A percentile compares a stretch with the other conserved stretches of the same genome.
These are phyloP conservation scores for Microctonus aethiopoides DNA, from an alignment of 2,888 invertebrate species.

Conservation along the genomic window DNA sequence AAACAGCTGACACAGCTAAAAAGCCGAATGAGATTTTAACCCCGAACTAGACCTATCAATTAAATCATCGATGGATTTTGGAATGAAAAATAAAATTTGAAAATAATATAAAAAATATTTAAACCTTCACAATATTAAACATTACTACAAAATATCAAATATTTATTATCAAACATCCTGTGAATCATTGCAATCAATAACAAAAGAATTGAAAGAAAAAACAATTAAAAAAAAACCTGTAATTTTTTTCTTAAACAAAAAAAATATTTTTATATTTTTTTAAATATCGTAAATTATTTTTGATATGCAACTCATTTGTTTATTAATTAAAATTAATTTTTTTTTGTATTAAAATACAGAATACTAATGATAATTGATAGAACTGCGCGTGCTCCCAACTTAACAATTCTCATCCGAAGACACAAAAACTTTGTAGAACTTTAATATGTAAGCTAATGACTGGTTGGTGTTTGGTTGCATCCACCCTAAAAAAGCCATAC, in stretches of 20 bases:
- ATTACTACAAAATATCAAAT: too few relatives aligned
- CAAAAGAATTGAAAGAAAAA: background rate
- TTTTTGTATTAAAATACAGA: too few relatives aligned
- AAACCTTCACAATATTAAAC: too few relatives aligned
- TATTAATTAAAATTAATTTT: too few relatives aligned
- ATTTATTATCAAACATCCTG: background rate
- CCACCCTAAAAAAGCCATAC: conserved; percentile 27
- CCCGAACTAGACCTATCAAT: background rate
- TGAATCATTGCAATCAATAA: background rate
- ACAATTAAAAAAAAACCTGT: background rate
- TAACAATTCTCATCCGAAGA: background rate
- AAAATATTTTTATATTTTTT: too few relatives aligned
- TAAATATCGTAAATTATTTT: too few relatives aligned
- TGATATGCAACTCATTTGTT: too few relatives aligned
- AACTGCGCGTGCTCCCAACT: too few relatives aligned
- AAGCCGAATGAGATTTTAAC: background rate
- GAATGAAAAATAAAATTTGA: background rate
- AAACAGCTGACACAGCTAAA: background rate
- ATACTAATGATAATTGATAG: too few relatives aligned
- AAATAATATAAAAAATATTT: too few relatives aligned
- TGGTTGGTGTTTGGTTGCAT: conserved; percentile 24
- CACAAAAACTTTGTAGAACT: background rate
- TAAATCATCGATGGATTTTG: background rate
- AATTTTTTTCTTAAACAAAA: too few relatives aligned
- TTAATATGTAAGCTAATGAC: conserved; percentile 5